Evolutionary conservation across 1,140 invertebrate species (phyloP).

Genomic region (Trichonephila clavipes): DNA sequence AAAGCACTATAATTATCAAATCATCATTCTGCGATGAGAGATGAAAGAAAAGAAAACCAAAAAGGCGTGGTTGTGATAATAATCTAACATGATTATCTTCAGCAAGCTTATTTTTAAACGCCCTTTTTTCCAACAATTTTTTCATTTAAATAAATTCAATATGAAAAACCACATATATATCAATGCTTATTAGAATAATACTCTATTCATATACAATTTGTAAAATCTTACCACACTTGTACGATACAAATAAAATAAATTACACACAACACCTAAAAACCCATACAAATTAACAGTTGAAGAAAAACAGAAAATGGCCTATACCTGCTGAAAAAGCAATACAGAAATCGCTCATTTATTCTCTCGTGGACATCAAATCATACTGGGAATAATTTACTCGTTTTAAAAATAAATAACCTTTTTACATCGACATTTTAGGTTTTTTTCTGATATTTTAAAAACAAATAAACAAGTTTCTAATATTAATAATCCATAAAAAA

Average conservation of each 20-base stretch:
- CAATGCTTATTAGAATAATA: neutral
- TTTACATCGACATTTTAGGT: too few relatives aligned
- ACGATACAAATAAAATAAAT: neutral
- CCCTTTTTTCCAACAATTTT: neutral
- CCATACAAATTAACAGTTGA: too few relatives aligned
- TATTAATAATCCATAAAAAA: too few relatives aligned
- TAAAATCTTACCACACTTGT: neutral
- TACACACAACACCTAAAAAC: neutral
- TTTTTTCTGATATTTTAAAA: too few relatives aligned
- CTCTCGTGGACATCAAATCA: too few relatives aligned
- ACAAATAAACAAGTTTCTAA: too few relatives aligned
- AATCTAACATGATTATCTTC: neutral
- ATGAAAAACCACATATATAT: neutral
- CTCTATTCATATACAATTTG: neutral
- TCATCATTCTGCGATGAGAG: neutral
- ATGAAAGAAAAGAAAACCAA: neutral
- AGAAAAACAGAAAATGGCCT: too few relatives aligned
- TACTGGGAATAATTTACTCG: too few relatives aligned
- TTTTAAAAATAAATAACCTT: too few relatives aligned
- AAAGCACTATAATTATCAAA: neutral
- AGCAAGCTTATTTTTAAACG: neutral
- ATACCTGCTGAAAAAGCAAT: too few relatives aligned
- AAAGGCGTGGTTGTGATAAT: neutral
- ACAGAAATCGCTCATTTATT: too few relatives aligned
- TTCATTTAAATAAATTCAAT: neutral